Base-by-base conservation (phyloP, 2,797 vertebrate genomes). In the Yasuhikotakia modesta region DNA sequence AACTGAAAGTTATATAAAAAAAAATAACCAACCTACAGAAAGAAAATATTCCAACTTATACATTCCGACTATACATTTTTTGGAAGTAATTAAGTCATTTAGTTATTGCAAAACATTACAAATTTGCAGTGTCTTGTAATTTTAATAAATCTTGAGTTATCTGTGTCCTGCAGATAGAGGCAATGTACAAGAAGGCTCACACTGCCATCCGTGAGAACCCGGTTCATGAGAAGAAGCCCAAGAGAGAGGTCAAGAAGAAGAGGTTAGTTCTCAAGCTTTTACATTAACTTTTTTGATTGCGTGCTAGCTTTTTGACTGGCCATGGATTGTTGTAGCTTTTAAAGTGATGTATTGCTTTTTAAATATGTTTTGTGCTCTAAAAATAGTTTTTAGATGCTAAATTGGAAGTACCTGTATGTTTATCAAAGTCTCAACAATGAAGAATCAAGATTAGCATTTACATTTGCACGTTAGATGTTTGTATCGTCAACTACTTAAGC, bases 161-260 rank as follows among this genome's bases (percentile, higher is more conserved):
- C 24, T 60, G 76, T n/a, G 5, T 76, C 16, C 82, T 84, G 58
- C 82, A 99, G 97, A 92, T 98, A 87, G 96, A 96, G 89, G 95
- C 94, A 76, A 95, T 97, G 94, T 99, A 96, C 89, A 97, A 96
- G 92, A 98, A 97, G 89, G 97, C 97, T 78, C 97, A 99, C 69
- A 89, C 94, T 86, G 0, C 86, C 82, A 99, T 99, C 84, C 93
- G 97, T 39, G 95, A 96, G 84, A 98, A 99, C 81, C 97, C 97
- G n/a, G 92, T 96, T 46, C 96, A 99, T 79, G 96, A 97, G 91
- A 98, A 96, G 95, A 99, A 99, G 85, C 94, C 96, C n/a, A 93
- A 94, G 90, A 96, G 89, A 87, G 96, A 98, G 82, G 91, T 99
- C 39, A 98, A 97, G 92, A 98, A 98, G 92, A 99, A 99, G 94